Evolutionary conservation across 2,113 vertebrate species (phyloP).

Genomic region (Pao palembangensis): DNA sequence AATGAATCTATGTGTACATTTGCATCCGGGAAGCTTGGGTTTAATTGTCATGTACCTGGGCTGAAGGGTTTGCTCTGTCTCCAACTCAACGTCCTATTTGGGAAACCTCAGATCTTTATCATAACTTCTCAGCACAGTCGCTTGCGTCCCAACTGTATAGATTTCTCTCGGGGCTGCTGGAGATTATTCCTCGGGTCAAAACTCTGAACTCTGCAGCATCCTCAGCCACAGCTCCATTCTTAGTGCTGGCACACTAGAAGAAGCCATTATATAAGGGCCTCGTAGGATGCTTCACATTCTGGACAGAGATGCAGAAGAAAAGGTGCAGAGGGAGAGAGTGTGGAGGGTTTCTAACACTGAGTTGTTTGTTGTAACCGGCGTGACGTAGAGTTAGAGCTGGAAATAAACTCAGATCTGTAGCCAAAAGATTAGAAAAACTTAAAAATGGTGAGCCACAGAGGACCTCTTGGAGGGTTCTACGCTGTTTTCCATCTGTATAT

Average conservation of each 20-base stretch:
- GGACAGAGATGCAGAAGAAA: constrained; percentile 17
- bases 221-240: constrained; percentile 17
- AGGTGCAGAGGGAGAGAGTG: neutral
- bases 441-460: neutral
- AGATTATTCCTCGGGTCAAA: constrained; percentile 36
- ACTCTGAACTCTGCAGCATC: constrained; percentile 48
- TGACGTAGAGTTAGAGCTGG: neutral
- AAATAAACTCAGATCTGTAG: constrained; percentile 4
- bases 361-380: constrained; percentile 1
- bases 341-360: neutral
- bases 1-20: constrained; percentile 23
- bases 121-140: constrained; percentile 30
- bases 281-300: constrained; percentile 17
- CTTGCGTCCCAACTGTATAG: neutral
- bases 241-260: constrained; percentile 44
- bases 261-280: constrained; percentile 47
- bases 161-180: constrained; percentile 27
- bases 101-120: constrained; percentile 26
- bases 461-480: neutral
- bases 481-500: neutral
- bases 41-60: constrained; percentile 22
- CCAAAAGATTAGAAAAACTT: neutral
- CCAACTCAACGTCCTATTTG: constrained; percentile 26
- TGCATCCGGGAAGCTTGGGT: constrained; percentile 2
- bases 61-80: constrained; percentile 25